A percentile compares a stretch with the other conserved stretches of the same genome.
phyloP scores from a whole-genome alignment of 2,113 vertebrate species.

The Pseudopodoces humilis region DNA sequence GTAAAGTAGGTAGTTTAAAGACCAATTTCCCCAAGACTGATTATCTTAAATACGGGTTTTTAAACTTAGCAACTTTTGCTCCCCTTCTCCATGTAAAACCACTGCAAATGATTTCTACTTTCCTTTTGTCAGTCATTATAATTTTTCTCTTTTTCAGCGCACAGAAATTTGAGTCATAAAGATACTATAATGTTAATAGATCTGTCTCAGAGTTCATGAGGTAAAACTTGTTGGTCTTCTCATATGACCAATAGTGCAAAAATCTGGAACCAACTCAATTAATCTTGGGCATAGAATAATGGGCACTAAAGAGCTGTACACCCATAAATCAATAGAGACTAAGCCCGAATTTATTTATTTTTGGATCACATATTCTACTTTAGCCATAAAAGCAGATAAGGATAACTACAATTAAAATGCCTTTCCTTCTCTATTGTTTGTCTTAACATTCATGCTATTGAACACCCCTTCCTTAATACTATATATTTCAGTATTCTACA shows the following conservation, averaged over 20 bases:
- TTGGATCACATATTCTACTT: not conserved
- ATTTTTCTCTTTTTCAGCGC: not conserved
- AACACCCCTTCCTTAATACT: conserved; percentile 1
- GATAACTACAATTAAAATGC: conserved; percentile 41
- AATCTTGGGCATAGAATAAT: not conserved
- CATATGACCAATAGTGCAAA: not conserved
- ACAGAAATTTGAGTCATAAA: not conserved
- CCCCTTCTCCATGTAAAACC: not conserved
- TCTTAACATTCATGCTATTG: not conserved
- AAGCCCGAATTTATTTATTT: not conserved
- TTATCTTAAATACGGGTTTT: not conserved
- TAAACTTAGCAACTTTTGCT: not conserved
- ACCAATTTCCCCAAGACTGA: not conserved
- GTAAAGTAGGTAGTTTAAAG: not conserved
- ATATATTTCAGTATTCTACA: conserved; percentile 37
- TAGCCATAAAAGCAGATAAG: not conserved
- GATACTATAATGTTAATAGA: not conserved
- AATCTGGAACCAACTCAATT: not conserved
- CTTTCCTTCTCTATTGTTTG: not conserved
- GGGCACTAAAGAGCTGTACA: not conserved
- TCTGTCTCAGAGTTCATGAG: not conserved
- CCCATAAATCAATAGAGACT: conserved; percentile 18
- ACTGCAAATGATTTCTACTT: not conserved
- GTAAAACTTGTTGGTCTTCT: conserved; percentile 2
- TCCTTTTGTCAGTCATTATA: not conserved